A percentile compares a stretch with the other conserved stretches of the same genome.
Conservation (phyloP, 2,888 invertebrate genomes). For the Nasonia oneida region DNA sequence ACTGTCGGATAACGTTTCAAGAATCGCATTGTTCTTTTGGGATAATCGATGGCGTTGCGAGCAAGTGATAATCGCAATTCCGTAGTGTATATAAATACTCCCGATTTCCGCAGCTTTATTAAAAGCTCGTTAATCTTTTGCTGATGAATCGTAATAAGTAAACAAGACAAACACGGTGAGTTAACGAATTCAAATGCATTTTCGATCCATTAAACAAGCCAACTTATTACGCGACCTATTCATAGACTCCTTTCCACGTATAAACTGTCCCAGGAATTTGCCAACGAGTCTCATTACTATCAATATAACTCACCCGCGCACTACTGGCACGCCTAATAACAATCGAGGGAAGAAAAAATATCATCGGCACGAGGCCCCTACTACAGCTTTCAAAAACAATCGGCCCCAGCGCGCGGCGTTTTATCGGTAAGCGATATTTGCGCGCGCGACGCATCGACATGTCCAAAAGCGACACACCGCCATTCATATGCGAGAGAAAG, state of each 20-base stretch:
- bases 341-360: too few species aligned
- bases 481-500: neutral
- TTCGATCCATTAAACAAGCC: neutral
- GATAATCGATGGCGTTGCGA: constrained; percentile 35
- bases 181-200: neutral
- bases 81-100: neutral
- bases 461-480: neutral
- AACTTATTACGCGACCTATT: neutral
- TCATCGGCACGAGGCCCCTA: too few species aligned
- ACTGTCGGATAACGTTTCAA: neutral
- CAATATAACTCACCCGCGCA: too few species aligned
- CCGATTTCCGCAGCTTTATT: constrained; percentile 30
- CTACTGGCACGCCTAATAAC: too few species aligned
- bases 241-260: constrained; percentile 22
- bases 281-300: too few species aligned
- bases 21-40: neutral
- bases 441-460: neutral
- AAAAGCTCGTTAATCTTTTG: constrained; percentile 52
- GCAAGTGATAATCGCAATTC: constrained; percentile 2
- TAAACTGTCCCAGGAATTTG: neutral
- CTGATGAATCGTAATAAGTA: constrained; percentile 28
- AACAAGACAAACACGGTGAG: neutral
- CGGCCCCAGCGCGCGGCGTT: neutral
- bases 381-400: neutral
- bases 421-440: neutral